Percentiles rank a stretch among this genome's conserved stretches.
Evolutionary conservation across 2,113 vertebrate genomes (phyloP).

Genomic region (Suricata suricatta): DNA sequence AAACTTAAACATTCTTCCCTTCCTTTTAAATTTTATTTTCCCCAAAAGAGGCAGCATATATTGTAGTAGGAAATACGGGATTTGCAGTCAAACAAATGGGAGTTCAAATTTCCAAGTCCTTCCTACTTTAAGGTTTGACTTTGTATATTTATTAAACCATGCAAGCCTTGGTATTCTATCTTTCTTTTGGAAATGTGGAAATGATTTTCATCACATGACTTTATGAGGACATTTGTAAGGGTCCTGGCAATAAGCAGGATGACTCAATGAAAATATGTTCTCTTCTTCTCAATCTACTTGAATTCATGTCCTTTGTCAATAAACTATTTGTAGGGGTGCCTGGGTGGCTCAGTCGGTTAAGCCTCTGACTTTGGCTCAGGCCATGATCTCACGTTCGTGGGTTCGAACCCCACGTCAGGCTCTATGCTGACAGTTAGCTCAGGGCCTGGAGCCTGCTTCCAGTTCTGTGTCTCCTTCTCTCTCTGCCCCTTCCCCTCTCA

Average conservation of each 20-base stretch:
- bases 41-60: neutral
- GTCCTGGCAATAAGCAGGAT: neutral
- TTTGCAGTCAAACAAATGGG: neutral
- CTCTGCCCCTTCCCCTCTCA: no score
- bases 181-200: neutral
- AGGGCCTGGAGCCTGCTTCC: no score
- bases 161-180: neutral
- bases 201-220: neutral
- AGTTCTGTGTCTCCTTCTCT: no score
- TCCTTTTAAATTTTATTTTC: neutral
- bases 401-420: no score
- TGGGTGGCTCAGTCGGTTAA: no score
- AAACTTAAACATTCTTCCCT: neutral
- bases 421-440: no score
- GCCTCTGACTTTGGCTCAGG: no score
- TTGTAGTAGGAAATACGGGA: neutral
- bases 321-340: neutral
- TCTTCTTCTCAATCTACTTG: neutral
- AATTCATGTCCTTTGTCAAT: neutral
- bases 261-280: neutral
- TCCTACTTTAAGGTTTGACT: neutral
- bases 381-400: no score
- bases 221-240: neutral
- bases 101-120: slow-evolving; percentile 2
- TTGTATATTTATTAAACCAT: neutral